phyloP scores from a whole-genome alignment of 1,140 invertebrate genomes.

The Diprion similis region DNA sequence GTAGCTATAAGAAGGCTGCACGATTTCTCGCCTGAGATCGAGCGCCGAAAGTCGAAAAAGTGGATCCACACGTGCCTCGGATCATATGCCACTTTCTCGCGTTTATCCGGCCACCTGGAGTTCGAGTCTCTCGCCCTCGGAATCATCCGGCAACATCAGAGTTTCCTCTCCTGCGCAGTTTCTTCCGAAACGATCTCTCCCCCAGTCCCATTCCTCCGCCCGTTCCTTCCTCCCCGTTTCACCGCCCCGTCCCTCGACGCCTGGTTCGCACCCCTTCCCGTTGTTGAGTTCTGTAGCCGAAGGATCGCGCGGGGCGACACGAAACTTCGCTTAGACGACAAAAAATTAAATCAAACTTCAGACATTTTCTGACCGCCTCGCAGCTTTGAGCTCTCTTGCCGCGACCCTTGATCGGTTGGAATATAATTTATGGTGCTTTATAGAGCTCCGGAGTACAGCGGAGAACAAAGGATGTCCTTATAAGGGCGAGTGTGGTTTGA shows the following conservation, averaged over 20 bases:
- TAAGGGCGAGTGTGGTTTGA: too few species aligned
- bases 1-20: neutral
- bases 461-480: neutral
- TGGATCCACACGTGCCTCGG: neutral
- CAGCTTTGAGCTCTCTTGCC: neutral
- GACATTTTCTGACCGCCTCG: neutral
- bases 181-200: neutral
- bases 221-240: neutral
- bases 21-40: neutral
- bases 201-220: neutral
- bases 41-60: too few species aligned
- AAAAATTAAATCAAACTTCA: slow-evolving; percentile 8
- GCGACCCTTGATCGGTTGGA: neutral
- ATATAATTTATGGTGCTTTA: neutral
- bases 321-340: slow-evolving; percentile 7
- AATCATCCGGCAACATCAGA: too few species aligned
- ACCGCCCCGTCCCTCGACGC: neutral
- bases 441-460: neutral
- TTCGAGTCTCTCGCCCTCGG: neutral
- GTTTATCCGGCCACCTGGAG: neutral
- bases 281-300: neutral
- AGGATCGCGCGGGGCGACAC: slow-evolving; percentile 2
- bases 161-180: too few species aligned
- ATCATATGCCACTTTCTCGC: neutral
- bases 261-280: neutral